phyloP scores from a whole-genome alignment of 2,797 vertebrate genomes.

The Tinamus major region DNA sequence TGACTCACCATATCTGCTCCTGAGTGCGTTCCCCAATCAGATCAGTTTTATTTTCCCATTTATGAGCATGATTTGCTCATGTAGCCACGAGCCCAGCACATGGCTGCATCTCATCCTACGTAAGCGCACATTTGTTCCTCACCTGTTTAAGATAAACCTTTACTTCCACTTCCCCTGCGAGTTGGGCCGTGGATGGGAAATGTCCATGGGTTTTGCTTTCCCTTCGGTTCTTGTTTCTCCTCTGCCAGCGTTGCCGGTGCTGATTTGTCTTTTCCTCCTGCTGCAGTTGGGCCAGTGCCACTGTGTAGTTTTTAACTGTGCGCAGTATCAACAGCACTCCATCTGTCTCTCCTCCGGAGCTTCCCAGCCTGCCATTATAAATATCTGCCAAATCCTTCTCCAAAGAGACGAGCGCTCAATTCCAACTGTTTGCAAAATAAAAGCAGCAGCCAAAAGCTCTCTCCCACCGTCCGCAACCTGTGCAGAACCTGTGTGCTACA shows the following conservation, averaged over 20 bases:
- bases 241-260: background rate
- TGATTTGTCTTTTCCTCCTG: slow-evolving; percentile 41
- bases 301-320: slow-evolving; percentile 65
- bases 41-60: background rate
- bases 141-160: background rate
- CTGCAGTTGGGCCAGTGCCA: slow-evolving; percentile 62
- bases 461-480: background rate
- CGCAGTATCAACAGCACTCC: slow-evolving; percentile 60
- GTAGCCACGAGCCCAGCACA: background rate
- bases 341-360: slow-evolving; percentile 69
- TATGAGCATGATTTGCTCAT: background rate
- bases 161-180: background rate
- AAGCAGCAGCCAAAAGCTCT: background rate
- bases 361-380: slow-evolving; percentile 32
- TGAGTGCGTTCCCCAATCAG: background rate
- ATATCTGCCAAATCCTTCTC: slow-evolving; percentile 67
- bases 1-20: background rate
- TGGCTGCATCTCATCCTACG: background rate
- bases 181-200: background rate
- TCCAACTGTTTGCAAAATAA: slow-evolving; percentile 73
- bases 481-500: background rate
- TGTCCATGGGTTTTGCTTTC: slow-evolving; percentile 30
- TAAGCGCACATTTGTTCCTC: background rate
- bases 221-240: background rate
- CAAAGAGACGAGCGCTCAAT: slow-evolving; percentile 62